These are phyloP conservation scores for Holothuria glaberrima DNA, from an alignment of 35 echinoderm and acorn worm species.

Conservation along the genomic window DNA sequence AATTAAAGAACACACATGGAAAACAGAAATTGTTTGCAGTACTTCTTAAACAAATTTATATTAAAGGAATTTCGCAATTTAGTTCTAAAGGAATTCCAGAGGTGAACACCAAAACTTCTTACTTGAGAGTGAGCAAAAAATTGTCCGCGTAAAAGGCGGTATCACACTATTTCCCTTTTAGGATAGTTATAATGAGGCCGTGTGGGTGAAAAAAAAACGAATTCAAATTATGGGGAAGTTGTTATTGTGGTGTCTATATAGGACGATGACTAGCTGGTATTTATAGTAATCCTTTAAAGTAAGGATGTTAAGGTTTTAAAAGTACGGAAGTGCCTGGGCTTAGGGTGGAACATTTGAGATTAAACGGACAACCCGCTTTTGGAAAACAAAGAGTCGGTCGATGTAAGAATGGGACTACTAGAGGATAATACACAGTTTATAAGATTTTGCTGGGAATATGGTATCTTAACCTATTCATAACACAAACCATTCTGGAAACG, in stretches of 20 bases:
- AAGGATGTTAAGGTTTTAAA: too few relatives aligned
- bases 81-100: neutral
- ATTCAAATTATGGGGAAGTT: slow-evolving; percentile 3
- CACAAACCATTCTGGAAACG: neutral
- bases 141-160: too few relatives aligned
- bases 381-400: neutral
- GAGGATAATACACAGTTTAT: neutral
- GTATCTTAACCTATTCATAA: slow-evolving; percentile 17
- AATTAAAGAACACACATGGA: too few relatives aligned
- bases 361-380: too few relatives aligned
- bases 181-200: neutral
- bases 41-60: too few relatives aligned
- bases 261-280: neutral
- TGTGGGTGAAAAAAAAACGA: neutral
- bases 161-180: neutral
- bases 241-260: neutral
- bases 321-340: too few relatives aligned
- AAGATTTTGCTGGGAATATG: neutral
- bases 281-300: slow-evolving; percentile 14
- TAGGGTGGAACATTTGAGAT: too few relatives aligned
- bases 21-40: too few relatives aligned
- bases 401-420: neutral
- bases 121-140: too few relatives aligned
- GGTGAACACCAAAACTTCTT: too few relatives aligned
- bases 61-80: neutral